A percentile compares a stretch with the other conserved stretches of the same genome.
These are phyloP conservation scores for Cinara cedri DNA, from an alignment of 2,888 invertebrate species.

Conservation along the genomic window DNA sequence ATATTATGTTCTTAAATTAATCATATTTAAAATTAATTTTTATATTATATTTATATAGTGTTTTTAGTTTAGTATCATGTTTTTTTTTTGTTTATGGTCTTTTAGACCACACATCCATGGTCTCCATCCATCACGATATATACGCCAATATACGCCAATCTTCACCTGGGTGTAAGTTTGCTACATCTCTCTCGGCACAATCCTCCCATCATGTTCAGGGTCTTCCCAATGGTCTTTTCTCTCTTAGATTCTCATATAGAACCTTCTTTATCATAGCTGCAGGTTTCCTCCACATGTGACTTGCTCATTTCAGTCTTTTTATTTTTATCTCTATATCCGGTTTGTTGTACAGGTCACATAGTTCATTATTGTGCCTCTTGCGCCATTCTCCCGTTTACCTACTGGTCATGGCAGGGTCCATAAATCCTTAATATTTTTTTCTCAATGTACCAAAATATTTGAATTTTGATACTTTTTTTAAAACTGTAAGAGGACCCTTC, in stretches of 20 bases:
- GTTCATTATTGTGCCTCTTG: neutral
- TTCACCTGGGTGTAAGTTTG: neutral
- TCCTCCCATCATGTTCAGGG: neutral
- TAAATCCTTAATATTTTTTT: neutral
- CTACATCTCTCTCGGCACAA: neutral
- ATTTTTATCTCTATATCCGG: conserved; percentile 15
- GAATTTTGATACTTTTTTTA: neutral
- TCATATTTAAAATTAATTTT: no score
- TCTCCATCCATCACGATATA: neutral
- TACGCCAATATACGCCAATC: neutral
- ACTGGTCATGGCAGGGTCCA: neutral
- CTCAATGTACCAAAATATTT: neutral
- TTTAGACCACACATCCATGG: neutral
- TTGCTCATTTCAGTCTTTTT: neutral
- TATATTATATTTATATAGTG: no score
- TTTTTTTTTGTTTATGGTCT: neutral
- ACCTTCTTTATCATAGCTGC: neutral
- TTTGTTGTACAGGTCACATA: neutral
- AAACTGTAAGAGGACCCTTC: neutral
- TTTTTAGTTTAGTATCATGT: no score
- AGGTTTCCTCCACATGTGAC: conserved; percentile 10
- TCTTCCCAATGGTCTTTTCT: neutral
- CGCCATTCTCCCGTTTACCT: neutral
- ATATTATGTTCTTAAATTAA: no score
- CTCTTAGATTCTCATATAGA: neutral